A percentile compares a stretch with the other conserved stretches of the same genome.
phyloP scores from a whole-genome alignment of 2,113 vertebrate genomes.

The Isurus oxyrinchus region DNA sequence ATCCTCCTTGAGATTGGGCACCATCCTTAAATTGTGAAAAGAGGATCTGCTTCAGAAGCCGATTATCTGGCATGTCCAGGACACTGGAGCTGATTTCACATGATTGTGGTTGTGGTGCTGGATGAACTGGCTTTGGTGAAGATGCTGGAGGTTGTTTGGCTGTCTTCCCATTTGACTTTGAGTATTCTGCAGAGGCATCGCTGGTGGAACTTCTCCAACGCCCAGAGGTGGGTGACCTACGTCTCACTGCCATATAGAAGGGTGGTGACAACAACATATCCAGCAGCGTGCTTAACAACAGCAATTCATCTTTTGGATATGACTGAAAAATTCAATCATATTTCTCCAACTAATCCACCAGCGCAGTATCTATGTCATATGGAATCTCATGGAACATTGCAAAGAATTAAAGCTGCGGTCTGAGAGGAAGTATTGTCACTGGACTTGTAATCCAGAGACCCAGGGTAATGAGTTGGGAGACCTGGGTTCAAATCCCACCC shows the following conservation, averaged over 20 bases:
- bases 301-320: neutral
- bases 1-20: neutral
- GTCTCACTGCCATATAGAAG: neutral
- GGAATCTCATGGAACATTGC: neutral
- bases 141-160: neutral
- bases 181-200: neutral
- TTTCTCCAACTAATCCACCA: neutral
- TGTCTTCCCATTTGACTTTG: neutral
- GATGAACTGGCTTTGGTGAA: neutral
- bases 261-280: neutral
- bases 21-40: neutral
- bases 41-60: neutral
- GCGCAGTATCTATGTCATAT: neutral
- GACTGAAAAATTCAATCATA: neutral
- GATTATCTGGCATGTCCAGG: neutral
- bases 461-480: too few relatives aligned
- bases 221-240: neutral
- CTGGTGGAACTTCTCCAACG: neutral
- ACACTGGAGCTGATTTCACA: neutral
- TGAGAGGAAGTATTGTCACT: neutral
- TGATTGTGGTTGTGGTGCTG: neutral
- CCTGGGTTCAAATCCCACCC: too few relatives aligned
- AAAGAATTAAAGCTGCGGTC: neutral
- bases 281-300: neutral
- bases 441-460: too few relatives aligned